Conservation (phyloP, 1,140 invertebrate genomes). For the Drosophila bifasciata region DNA sequence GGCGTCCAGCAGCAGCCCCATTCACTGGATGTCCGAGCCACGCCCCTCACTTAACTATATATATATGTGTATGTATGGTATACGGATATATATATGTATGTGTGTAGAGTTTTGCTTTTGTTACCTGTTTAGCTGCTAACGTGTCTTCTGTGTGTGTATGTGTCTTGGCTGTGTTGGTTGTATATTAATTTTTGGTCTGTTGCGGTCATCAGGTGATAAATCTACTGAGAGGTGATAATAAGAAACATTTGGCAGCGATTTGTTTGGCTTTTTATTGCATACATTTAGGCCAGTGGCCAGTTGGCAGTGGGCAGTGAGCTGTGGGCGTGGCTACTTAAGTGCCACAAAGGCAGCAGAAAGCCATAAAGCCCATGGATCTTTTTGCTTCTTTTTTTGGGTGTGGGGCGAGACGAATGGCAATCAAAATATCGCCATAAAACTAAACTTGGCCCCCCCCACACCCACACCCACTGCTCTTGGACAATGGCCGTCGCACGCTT, state of each 20-base stretch:
- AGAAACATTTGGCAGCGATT: slow-evolving; percentile 78
- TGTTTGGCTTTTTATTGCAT: slow-evolving; percentile 77
- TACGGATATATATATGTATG: slow-evolving; percentile 3
- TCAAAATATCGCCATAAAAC: slow-evolving; percentile 14
- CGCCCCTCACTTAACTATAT: too few relatives aligned
- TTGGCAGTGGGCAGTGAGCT: slow-evolving; percentile 16
- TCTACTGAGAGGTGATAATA: slow-evolving; percentile 74
- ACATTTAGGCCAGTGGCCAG: slow-evolving; percentile 37
- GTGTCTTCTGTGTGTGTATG: slow-evolving; percentile 7
- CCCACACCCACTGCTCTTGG: not conserved
- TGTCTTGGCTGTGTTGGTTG: slow-evolving; percentile 17
- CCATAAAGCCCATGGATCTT: slow-evolving; percentile 53
- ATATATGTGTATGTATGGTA: not conserved
- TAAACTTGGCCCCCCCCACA: not conserved
- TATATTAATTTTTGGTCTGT: slow-evolving; percentile 75
- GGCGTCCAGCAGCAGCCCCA: slow-evolving; percentile 38
- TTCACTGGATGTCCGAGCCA: slow-evolving; percentile 11
- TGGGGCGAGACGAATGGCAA: not conserved
- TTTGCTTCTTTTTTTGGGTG: slow-evolving; percentile 3
- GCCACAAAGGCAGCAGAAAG: slow-evolving; percentile 50
- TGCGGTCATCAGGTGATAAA: slow-evolving; percentile 78
- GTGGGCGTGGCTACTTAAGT: slow-evolving; percentile 51
- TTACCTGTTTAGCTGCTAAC: slow-evolving; percentile 25
- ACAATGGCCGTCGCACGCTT: not conserved
- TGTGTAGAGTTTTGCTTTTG: slow-evolving; percentile 29